Evolutionary conservation across 2,888 invertebrate species (phyloP).

Genomic region (Agonopterix alstromeriana): DNA sequence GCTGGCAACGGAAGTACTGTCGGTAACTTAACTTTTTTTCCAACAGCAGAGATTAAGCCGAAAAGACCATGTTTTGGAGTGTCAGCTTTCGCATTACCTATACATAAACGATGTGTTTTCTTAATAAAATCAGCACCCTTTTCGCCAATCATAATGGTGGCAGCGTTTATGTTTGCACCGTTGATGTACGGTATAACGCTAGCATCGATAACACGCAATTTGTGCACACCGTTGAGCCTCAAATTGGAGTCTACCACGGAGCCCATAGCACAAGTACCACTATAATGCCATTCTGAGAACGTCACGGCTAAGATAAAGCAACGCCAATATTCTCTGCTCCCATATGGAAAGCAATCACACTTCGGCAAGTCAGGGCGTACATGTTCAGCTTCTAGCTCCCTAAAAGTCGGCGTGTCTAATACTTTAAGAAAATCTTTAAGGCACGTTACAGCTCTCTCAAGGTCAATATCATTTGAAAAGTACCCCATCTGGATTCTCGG

Average conservation of each 20-base stretch:
- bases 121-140: constrained; percentile 20
- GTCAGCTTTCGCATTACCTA: too few species aligned
- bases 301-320: constrained; percentile 38
- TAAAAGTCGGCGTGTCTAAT: neutral
- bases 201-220: constrained; percentile 23
- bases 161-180: constrained; percentile 75
- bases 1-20: too few species aligned
- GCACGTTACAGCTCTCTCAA: neutral
- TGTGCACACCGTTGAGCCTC: neutral
- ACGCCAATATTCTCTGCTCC: constrained; percentile 16
- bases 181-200: constrained; percentile 69
- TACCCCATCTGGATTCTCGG: constrained; percentile 13
- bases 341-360: neutral
- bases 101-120: constrained; percentile 2
- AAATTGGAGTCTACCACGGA: constrained; percentile 79
- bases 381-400: neutral
- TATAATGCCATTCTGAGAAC: constrained; percentile 81
- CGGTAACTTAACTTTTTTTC: too few species aligned
- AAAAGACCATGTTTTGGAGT: too few species aligned
- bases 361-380: neutral
- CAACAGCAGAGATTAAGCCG: too few species aligned
- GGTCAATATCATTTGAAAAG: neutral
- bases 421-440: neutral
- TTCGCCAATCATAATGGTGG: constrained; percentile 29
- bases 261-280: constrained; percentile 85